Evolutionary conservation across 2,888 invertebrate genomes (phyloP), one percentile per base, ranked within the genome.

Genomic region (Meteorus colon): DNA sequence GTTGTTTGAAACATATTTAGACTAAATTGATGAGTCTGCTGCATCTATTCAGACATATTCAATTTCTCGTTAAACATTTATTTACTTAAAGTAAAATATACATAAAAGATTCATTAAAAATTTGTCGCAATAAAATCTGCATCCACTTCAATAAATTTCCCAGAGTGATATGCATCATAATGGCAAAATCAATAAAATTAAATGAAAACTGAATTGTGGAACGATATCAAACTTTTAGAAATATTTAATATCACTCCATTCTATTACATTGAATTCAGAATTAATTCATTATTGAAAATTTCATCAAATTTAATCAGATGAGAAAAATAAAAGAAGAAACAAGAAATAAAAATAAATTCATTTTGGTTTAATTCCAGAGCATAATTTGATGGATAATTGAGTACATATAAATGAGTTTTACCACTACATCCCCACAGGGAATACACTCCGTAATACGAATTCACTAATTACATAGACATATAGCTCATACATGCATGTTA

Each of bases 331-430:
- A 29, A 2, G 24, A 27, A 27, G 1, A 31, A 63, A 63, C n/a
- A 29, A 31, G n/a, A 37, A 65, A 29, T 12, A 37, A 14, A 62
- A 14, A 31, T 12, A 63, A 41, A 37, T 8, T 65, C n/a, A 10
- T 41, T 65, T 41, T 37, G 6, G 27, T 24, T 41, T 24, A 65
- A 65, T 41, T 65, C 19, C 2, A n/a, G 6, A 6, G 12, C 12
- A 68, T 68, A 68, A 48, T 29, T 68, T 37, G 37, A 29, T 51
- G 19, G 60, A 24, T 60, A 41, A 71, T 62, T 62, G 69, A 71
- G 41, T 63, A 6, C 24, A 19, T 31, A 63, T 63, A 31, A 63
- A 63, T 63, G 63, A 63, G 19, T 31, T 31, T 63, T 31, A 63
- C 63, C 63, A 31, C 31, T 16, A 63, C 63, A 63, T 34, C 31